Conservation (phyloP, 2,888 invertebrate genomes). For the Cosmia pyralina region DNA sequence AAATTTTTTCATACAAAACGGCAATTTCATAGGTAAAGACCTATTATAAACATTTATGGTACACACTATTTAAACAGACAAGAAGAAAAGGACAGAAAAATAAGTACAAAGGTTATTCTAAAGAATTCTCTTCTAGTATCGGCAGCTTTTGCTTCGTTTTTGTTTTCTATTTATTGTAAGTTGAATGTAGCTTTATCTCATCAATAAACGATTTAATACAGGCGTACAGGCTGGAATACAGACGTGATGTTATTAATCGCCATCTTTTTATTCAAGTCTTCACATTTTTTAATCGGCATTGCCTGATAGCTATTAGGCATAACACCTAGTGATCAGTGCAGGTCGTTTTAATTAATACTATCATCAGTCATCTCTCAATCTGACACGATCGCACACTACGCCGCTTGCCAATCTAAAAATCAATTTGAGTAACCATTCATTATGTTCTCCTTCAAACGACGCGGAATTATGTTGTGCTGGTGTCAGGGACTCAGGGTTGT, state of each 20-base stretch:
- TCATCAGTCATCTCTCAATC: slow-evolving; percentile 44
- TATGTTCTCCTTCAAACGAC: slow-evolving; percentile 39
- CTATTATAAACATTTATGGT: too few relatives aligned
- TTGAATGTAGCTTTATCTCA: too few relatives aligned
- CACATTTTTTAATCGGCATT: background rate
- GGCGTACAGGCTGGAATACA: too few relatives aligned
- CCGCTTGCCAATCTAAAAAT: slow-evolving; percentile 53
- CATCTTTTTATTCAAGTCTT: background rate
- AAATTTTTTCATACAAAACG: too few relatives aligned
- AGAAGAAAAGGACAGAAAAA: too few relatives aligned
- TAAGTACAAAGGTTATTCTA: too few relatives aligned
- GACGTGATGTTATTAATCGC: background rate
- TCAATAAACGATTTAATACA: too few relatives aligned
- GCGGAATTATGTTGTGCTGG: slow-evolving; percentile 21
- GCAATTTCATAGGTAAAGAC: too few relatives aligned
- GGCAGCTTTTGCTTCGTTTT: too few relatives aligned
- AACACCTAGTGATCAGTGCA: slow-evolving; percentile 12
- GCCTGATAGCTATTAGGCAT: background rate
- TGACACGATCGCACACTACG: slow-evolving; percentile 21
- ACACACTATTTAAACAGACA: too few relatives aligned
- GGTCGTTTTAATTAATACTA: slow-evolving; percentile 32
- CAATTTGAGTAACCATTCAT: slow-evolving; percentile 52
- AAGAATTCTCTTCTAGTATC: too few relatives aligned
- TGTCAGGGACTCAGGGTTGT: slow-evolving; percentile 33
- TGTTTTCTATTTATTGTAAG: too few relatives aligned